Evolutionary conservation across 2,888 invertebrate genomes (phyloP).

Genomic region (Andrena marginata): DNA sequence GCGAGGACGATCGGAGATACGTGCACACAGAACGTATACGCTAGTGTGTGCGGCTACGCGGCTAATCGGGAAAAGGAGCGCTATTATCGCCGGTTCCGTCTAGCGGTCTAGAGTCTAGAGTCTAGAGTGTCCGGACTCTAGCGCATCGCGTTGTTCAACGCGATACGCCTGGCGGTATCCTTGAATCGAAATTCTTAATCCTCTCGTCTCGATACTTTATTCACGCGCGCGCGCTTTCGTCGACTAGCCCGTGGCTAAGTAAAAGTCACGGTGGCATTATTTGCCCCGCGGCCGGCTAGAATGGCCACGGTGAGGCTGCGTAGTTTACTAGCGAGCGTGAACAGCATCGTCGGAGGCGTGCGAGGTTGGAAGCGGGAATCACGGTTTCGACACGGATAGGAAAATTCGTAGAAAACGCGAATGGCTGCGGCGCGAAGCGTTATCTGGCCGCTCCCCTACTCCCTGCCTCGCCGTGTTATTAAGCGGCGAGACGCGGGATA

Average conservation of each 20-base stretch:
- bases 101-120: neutral
- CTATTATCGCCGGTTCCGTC: constrained; percentile 64
- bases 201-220: neutral
- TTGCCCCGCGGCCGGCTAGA: too few species aligned
- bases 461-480: constrained; percentile 47
- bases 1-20: constrained; percentile 72
- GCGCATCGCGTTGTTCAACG: constrained; percentile 59
- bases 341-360: neutral
- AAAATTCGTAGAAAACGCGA: neutral
- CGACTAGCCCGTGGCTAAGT: neutral
- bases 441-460: constrained; percentile 60
- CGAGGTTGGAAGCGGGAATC: neutral
- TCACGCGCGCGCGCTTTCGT: neutral
- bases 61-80: constrained; percentile 39
- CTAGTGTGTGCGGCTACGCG: constrained; percentile 16
- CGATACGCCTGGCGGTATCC: constrained; percentile 41
- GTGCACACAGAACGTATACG: constrained; percentile 37
- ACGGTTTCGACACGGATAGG: neutral
- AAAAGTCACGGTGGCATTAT: too few species aligned
- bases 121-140: neutral
- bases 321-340: too few species aligned
- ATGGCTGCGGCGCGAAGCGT: constrained; percentile 17
- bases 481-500: constrained; percentile 69
- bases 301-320: too few species aligned
- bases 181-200: constrained; percentile 42